Evolutionary conservation across 1,140 invertebrate genomes (phyloP).

Genomic region (Hetaerina americana): DNA sequence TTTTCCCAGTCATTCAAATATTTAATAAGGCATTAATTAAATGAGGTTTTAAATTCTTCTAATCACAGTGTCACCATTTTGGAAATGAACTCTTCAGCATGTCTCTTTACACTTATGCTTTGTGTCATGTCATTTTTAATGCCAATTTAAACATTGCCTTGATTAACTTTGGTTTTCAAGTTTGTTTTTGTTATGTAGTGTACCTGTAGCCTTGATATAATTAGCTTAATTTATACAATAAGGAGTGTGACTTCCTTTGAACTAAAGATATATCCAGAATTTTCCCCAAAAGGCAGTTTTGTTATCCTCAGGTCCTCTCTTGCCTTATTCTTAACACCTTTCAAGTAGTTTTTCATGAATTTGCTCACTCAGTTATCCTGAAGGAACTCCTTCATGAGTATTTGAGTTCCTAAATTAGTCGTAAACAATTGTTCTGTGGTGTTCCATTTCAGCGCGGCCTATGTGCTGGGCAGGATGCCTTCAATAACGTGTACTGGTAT

Average conservation of each 20-base stretch:
- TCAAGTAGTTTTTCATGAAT: background rate
- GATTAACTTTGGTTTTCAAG: background rate
- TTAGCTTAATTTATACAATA: background rate
- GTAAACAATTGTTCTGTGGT: slow-evolving; percentile 9
- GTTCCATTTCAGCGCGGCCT: slow-evolving; percentile 20
- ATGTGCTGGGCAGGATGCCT: slow-evolving; percentile 24
- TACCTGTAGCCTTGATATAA: background rate
- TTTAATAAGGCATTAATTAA: no score
- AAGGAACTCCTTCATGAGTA: background rate
- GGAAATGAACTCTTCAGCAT: background rate
- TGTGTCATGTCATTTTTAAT: background rate
- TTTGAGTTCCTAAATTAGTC: slow-evolving; percentile 3
- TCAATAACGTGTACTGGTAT: slow-evolving; percentile 25
- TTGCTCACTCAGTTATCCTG: background rate
- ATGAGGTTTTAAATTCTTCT: background rate
- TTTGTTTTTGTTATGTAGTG: slow-evolving; percentile 4
- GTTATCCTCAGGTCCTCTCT: background rate
- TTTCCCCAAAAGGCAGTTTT: background rate
- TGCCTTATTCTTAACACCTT: background rate
- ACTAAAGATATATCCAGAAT: background rate
- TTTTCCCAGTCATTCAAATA: no score
- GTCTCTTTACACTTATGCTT: background rate
- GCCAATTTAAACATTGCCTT: background rate
- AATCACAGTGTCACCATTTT: background rate
- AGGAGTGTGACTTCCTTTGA: background rate